These are phyloP conservation scores for Nomada goodeniana DNA, from an alignment of 2,888 invertebrate genomes.

Conservation along the genomic window DNA sequence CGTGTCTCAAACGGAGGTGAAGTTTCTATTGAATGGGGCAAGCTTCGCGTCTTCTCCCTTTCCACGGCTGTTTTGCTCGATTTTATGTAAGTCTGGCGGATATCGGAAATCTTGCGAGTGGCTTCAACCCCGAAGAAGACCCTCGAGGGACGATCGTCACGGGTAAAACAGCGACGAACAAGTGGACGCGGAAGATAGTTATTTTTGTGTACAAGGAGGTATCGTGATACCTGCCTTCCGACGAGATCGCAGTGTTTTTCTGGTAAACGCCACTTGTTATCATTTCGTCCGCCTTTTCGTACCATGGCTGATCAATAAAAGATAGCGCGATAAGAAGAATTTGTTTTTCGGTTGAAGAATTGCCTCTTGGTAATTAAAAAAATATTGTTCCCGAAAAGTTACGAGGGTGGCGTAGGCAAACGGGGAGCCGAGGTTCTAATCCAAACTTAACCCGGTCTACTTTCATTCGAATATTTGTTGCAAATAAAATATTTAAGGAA, in stretches of 20 bases:
- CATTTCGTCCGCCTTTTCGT: neutral
- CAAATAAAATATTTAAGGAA: too few species aligned
- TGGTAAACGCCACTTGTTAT: neutral
- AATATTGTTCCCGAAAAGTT: too few species aligned
- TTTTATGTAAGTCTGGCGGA: conserved; percentile 40
- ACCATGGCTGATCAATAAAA: too few species aligned
- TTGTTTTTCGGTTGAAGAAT: too few species aligned
- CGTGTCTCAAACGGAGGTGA: neutral
- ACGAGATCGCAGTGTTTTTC: neutral
- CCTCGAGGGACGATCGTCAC: conserved; percentile 56
- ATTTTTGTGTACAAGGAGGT: neutral
- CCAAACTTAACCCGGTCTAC: too few species aligned
- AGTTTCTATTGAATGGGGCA: conserved; percentile 34
- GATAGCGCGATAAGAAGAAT: too few species aligned
- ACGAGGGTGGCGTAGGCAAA: too few species aligned
- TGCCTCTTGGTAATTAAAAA: too few species aligned
- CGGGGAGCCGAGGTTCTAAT: too few species aligned
- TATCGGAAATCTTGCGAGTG: conserved; percentile 52
- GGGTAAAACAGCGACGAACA: conserved; percentile 33
- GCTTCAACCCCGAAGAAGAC: conserved; percentile 54
- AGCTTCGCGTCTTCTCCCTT: neutral
- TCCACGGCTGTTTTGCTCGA: conserved; percentile 32
- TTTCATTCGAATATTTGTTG: too few species aligned
- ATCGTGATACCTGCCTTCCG: neutral
- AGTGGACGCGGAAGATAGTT: conserved; percentile 35